Evolutionary conservation across 2,888 invertebrate species (phyloP).

Genomic region (Drosophila melanocephala): DNA sequence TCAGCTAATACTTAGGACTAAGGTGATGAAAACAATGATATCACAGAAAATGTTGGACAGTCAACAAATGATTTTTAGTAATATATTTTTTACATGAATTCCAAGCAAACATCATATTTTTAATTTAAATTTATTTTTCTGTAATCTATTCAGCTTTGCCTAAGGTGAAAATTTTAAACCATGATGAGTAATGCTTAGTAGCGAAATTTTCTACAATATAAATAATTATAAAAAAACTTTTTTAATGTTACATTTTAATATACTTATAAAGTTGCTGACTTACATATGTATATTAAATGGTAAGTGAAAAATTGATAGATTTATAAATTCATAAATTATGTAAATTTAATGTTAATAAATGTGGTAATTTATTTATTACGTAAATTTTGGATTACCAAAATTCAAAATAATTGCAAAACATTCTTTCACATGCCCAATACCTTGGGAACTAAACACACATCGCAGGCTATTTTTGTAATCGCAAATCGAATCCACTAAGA

Average conservation of each 20-base stretch:
- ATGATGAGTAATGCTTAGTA: neutral
- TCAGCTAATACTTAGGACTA: constrained; percentile 3
- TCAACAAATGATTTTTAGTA: neutral
- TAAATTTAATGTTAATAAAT: neutral
- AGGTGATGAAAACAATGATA: constrained; percentile 1
- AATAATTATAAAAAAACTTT: neutral
- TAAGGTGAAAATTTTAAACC: neutral
- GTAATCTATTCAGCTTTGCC: neutral
- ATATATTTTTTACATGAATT: neutral
- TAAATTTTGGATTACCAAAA: too few relatives aligned
- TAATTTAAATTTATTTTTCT: neutral
- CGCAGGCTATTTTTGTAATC: constrained; percentile 14
- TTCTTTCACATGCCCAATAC: neutral
- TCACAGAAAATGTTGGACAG: neutral
- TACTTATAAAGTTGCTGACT: neutral
- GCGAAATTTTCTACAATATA: neutral
- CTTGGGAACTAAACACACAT: neutral
- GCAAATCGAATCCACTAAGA: constrained; percentile 22
- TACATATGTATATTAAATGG: neutral
- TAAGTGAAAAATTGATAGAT: neutral
- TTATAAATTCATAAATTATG: neutral
- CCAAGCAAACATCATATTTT: neutral
- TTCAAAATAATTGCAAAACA: neutral
- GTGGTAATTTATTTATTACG: neutral
- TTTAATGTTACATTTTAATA: neutral